Conservation (phyloP, 2,888 invertebrate species). For the Ectropis crepuscularia region DNA sequence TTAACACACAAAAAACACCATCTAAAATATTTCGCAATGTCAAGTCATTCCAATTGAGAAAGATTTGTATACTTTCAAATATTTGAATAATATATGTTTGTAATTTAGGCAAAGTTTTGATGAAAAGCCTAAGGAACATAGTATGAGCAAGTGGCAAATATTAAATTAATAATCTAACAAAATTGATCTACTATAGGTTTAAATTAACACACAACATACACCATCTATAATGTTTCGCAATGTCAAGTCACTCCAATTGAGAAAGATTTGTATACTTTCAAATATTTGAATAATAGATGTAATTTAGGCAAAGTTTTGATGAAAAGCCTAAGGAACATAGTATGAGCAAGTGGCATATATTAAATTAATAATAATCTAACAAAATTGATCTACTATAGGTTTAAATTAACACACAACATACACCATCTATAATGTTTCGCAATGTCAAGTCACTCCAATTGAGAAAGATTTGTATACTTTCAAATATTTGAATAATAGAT, state of each 20-base stretch:
- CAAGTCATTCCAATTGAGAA: conserved; percentile 56
- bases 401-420: conserved; percentile 9
- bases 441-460: conserved; percentile 52
- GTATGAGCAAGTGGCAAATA: too few species aligned
- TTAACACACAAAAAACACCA: conserved; percentile 14
- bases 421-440: conserved; percentile 48
- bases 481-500: conserved; percentile 20
- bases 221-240: conserved; percentile 48
- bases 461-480: conserved; percentile 53
- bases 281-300: conserved; percentile 18
- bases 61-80: conserved; percentile 41
- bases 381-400: neutral
- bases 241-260: conserved; percentile 54
- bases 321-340: too few species aligned
- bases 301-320: neutral
- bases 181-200: too few species aligned
- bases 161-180: too few species aligned
- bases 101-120: neutral
- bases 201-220: conserved; percentile 11
- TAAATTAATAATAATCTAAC: too few species aligned
- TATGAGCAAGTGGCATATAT: too few species aligned
- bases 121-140: neutral
- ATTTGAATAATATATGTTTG: conserved; percentile 20
- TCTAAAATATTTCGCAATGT: conserved; percentile 49
- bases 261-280: conserved; percentile 48